Evolutionary conservation across 2,888 invertebrate species (phyloP).

Genomic region (Drosophila eohydei): DNA sequence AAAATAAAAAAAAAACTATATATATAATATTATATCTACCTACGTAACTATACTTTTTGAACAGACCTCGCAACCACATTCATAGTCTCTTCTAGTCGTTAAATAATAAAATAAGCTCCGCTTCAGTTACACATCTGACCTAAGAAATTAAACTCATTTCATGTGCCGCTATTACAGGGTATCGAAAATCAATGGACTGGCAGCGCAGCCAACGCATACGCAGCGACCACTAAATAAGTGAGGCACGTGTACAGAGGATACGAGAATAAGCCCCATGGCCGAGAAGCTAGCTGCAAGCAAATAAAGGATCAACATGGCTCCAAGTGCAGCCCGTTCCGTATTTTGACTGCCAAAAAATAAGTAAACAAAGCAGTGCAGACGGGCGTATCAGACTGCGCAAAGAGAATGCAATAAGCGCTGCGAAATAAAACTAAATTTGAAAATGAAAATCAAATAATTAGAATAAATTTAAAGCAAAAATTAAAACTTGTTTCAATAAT

Average conservation of each 20-base stretch:
- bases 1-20: too few species aligned
- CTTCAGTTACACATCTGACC: not conserved
- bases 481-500: too few species aligned
- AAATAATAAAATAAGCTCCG: not conserved
- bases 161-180: conserved; percentile 1
- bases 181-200: conserved; percentile 51
- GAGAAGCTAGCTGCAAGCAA: conserved; percentile 29
- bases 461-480: too few species aligned
- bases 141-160: not conserved
- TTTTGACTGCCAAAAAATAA: not conserved
- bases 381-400: not conserved
- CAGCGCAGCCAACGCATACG: conserved; percentile 23
- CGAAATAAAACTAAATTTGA: not conserved
- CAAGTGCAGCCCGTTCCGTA: conserved; percentile 1
- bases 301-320: conserved; percentile 40
- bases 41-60: too few species aligned
- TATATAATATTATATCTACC: too few species aligned
- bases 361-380: not conserved
- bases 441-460: too few species aligned
- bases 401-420: too few species aligned
- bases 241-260: conserved; percentile 34
- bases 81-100: too few species aligned
- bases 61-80: too few species aligned
- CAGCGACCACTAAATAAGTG: conserved; percentile 42
- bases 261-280: conserved; percentile 16